A percentile compares a stretch with the other conserved stretches of the same genome.
Evolutionary conservation across 2,113 vertebrate species (phyloP).

Genomic region (Reinhardtius hippoglossoides): DNA sequence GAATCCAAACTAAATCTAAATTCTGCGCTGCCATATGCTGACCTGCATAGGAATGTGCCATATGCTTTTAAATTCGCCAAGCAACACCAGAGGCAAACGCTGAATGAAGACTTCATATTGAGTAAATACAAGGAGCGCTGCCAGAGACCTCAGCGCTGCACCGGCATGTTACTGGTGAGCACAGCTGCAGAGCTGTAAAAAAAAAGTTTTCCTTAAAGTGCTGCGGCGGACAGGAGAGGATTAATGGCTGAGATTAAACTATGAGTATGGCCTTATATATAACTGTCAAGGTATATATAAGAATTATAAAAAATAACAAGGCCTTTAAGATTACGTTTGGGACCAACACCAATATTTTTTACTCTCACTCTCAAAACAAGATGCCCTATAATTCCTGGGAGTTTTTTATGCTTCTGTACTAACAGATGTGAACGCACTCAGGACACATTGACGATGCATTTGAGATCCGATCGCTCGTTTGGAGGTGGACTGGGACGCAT

Average conservation of each 20-base stretch:
- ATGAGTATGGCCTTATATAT: slow-evolving; percentile 10
- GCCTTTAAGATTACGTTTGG: background rate
- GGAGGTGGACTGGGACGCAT: background rate
- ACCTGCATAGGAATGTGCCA: slow-evolving; percentile 69
- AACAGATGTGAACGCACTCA: background rate
- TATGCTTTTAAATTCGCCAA: slow-evolving; percentile 66
- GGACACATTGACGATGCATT: background rate
- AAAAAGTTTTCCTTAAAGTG: slow-evolving; percentile 35
- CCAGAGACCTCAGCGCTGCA: slow-evolving; percentile 20
- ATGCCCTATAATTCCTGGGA: background rate
- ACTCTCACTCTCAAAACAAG: background rate
- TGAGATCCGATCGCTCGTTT: background rate
- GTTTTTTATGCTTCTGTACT: background rate
- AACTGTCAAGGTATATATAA: slow-evolving; percentile 38
- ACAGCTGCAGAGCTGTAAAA: slow-evolving; percentile 21
- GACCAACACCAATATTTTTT: background rate
- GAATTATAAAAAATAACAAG: slow-evolving; percentile 20
- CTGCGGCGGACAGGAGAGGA: slow-evolving; percentile 25
- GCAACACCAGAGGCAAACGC: slow-evolving; percentile 42
- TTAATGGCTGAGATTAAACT: slow-evolving; percentile 45
- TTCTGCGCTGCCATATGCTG: slow-evolving; percentile 68
- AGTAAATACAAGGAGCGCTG: slow-evolving; percentile 43
- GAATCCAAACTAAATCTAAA: slow-evolving; percentile 59
- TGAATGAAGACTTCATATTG: slow-evolving; percentile 46
- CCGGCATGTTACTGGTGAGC: slow-evolving; percentile 20